Evolutionary conservation across 2,888 invertebrate species (phyloP).

Genomic region (Eulithis prunata): DNA sequence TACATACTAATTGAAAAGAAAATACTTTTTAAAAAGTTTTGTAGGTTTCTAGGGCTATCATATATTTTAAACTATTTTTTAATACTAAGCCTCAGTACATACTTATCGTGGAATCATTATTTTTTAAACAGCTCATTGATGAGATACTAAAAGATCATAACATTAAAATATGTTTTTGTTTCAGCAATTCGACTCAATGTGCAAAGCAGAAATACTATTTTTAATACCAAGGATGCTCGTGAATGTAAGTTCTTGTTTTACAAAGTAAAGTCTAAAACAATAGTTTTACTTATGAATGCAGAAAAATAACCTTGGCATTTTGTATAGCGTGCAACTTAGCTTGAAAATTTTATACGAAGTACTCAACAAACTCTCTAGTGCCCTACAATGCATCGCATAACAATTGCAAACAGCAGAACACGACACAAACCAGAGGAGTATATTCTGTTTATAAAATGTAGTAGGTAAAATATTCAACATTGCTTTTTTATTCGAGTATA

Average conservation of each 20-base stretch:
- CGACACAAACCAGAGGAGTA: constrained; percentile 9
- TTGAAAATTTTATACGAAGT: background rate
- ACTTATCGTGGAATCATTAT: no score
- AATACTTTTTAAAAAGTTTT: no score
- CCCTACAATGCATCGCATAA: constrained; percentile 3
- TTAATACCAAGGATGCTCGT: constrained; percentile 88
- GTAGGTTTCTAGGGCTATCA: no score
- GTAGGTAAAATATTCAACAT: no score
- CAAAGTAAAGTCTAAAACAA: background rate
- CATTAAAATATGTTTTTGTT: constrained; percentile 61
- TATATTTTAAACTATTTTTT: no score
- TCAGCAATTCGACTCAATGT: constrained; percentile 91
- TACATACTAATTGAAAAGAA: no score
- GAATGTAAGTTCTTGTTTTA: constrained; percentile 86
- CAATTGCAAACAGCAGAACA: constrained; percentile 11
- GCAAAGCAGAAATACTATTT: constrained; percentile 91
- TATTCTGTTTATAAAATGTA: no score
- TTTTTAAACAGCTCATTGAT: no score
- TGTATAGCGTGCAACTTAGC: background rate
- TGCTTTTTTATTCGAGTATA: no score
- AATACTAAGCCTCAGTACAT: no score
- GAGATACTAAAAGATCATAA: no score
- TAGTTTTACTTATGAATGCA: background rate
- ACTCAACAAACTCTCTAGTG: constrained; percentile 8
- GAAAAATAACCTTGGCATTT: background rate